A percentile compares a stretch with the other conserved stretches of the same genome.
phyloP scores from a whole-genome alignment of 2,888 invertebrate species.

The Leptopilina drosophilae region DNA sequence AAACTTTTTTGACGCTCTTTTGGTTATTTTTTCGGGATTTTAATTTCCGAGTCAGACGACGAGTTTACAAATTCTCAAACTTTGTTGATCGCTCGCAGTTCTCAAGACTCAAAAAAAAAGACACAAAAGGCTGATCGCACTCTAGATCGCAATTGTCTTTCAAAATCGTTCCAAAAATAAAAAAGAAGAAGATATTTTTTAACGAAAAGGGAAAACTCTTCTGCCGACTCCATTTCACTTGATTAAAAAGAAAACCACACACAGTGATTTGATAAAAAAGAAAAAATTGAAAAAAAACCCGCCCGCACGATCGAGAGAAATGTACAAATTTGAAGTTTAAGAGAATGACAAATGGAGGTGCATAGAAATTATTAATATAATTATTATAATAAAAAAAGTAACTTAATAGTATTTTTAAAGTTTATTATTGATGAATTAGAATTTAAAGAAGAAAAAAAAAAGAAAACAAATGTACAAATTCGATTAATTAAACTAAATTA shows the following conservation, averaged over 20 bases:
- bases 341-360: constrained; percentile 60
- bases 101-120: constrained; percentile 49
- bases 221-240: constrained; percentile 54
- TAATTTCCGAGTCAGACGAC: constrained; percentile 31
- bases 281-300: constrained; percentile 54
- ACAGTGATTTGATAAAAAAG: constrained; percentile 48
- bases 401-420: constrained; percentile 71
- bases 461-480: constrained; percentile 75
- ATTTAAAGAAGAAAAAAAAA: constrained; percentile 40
- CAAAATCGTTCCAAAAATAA: constrained; percentile 1
- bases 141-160: constrained; percentile 32
- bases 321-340: constrained; percentile 73
- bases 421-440: constrained; percentile 69
- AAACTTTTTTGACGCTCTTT: constrained; percentile 14
- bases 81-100: constrained; percentile 65
- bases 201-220: constrained; percentile 41
- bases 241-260: constrained; percentile 50
- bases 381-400: constrained; percentile 67
- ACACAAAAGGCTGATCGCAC: constrained; percentile 30
- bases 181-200: constrained; percentile 11
- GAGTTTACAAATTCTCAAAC: constrained; percentile 56
- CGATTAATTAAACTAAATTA: constrained; percentile 71
- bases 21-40: constrained; percentile 11
- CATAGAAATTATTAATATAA: constrained; percentile 73
- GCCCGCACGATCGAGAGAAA: constrained; percentile 72